Base-by-base conservation (phyloP, 2,113 vertebrate species). In the Paraplagusia blochii region DNA sequence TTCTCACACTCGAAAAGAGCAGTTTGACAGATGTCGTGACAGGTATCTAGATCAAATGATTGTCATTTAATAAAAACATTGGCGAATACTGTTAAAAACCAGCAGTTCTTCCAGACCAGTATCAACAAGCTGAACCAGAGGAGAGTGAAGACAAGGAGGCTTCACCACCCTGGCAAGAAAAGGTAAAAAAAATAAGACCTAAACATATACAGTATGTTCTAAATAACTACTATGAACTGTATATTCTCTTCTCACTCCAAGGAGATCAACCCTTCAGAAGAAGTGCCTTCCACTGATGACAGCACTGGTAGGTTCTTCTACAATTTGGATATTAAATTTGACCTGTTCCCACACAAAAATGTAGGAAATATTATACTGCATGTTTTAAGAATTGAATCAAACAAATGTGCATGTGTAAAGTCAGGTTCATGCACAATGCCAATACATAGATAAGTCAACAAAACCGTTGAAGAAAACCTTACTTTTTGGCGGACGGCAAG, bases 251-350 rank as follows among this genome's bases (percentile, higher is more conserved):
- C 83, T 80, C 57, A 69, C 38, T 53, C 0, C 10, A 47, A 52
- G 1, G 52, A 53, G 1, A 7, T 4, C 11, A 19, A 7, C 2
- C 43, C 44, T 7, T 36, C 48, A 2, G 61, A 63, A 0, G 38
- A 66, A 11, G 14, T 1, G 3, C 36, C 36, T 0, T 45, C 15
- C n/a, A 22, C 46, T 59, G 69, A 63, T 8, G 53, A 77, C 61
- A 34, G 63, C 46, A 71, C 66, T 46, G 75, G 86, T 88, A 58
- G 79, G 69, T 52, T 15, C 1, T 52, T 22, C 22, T 29, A 29
- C 22, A 29, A 29, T 29, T 29, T 29, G 22, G 22, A 29, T 29
- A 4, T 29, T 29, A 29, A 29, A 29, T 29, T 29, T 29, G 22
- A 29, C 22, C 22, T 29, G 6, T 29, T 29, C 3, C 22, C 22